A percentile compares a stretch with the other conserved stretches of the same genome.
Evolutionary conservation across 2,113 vertebrate species (phyloP).

Genomic region (Empidonax alnorum): DNA sequence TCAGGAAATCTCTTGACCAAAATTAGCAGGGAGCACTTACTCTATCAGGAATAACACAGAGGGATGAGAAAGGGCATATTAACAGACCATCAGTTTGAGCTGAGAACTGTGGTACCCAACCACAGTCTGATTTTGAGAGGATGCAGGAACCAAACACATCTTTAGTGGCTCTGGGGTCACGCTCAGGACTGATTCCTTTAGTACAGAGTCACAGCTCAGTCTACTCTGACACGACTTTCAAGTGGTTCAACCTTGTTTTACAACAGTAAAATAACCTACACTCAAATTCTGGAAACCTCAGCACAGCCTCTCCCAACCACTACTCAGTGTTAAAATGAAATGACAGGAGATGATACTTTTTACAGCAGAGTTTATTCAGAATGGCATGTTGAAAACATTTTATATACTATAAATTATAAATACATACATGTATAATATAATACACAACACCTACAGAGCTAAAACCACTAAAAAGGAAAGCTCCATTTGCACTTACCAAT

Average conservation of each 20-base stretch:
- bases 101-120: neutral
- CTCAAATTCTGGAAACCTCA: neutral
- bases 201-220: neutral
- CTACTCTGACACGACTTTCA: neutral
- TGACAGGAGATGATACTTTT: neutral
- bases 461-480: neutral
- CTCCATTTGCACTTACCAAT: neutral
- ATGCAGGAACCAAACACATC: neutral
- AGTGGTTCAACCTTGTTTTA: neutral
- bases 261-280: neutral
- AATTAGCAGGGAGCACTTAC: neutral
- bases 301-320: neutral
- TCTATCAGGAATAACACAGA: neutral
- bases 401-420: constrained; percentile 11
- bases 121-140: neutral
- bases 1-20: neutral
- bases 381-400: neutral
- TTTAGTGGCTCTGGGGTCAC: neutral
- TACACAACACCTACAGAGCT: neutral
- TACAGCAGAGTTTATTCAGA: neutral
- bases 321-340: neutral
- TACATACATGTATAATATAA: neutral
- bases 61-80: neutral
- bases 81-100: neutral
- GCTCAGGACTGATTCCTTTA: neutral